These are phyloP conservation scores for Carapus acus DNA, from an alignment of 2,797 vertebrate genomes.

Conservation along the genomic window DNA sequence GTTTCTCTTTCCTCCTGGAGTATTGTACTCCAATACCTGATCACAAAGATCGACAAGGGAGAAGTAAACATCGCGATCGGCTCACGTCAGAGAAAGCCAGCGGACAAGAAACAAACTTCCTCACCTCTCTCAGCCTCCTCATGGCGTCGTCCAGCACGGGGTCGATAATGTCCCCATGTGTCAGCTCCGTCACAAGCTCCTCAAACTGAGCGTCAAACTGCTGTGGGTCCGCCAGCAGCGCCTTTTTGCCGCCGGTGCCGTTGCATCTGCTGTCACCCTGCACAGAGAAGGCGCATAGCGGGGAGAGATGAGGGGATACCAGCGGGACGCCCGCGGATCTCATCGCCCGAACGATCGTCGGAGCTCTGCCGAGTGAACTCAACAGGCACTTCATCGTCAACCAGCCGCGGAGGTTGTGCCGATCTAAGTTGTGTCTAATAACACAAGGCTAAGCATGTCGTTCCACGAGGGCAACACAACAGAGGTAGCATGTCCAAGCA, in stretches of 20 bases:
- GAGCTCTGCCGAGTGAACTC: slow-evolving; percentile 1
- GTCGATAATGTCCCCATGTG: slow-evolving; percentile 71
- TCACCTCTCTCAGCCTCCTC: slow-evolving; percentile 69
- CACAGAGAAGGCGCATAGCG: slow-evolving; percentile 30
- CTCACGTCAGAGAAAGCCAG: background rate
- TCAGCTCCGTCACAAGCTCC: slow-evolving; percentile 80
- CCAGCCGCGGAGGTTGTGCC: background rate
- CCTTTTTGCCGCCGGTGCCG: slow-evolving; percentile 51
- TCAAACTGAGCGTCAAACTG: slow-evolving; percentile 80
- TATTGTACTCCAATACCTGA: slow-evolving; percentile 83
- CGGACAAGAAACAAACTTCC: background rate
- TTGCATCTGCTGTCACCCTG: slow-evolving; percentile 66
- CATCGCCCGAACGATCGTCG: slow-evolving; percentile 20
- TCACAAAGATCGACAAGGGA: too few relatives aligned
- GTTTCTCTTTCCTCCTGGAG: slow-evolving; percentile 83
- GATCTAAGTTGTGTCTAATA: background rate
- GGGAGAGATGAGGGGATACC: background rate
- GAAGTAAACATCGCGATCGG: background rate
- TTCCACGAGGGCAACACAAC: background rate
- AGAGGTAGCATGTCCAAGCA: background rate
- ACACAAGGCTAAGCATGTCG: background rate
- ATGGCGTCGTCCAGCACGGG: slow-evolving; percentile 76
- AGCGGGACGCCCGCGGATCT: slow-evolving; percentile 12
- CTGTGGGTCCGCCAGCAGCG: slow-evolving; percentile 63
- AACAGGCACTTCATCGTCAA: slow-evolving; percentile 46